Base-by-base conservation (phyloP, 1,140 invertebrate species). In the Drosophila ironensis region DNA sequence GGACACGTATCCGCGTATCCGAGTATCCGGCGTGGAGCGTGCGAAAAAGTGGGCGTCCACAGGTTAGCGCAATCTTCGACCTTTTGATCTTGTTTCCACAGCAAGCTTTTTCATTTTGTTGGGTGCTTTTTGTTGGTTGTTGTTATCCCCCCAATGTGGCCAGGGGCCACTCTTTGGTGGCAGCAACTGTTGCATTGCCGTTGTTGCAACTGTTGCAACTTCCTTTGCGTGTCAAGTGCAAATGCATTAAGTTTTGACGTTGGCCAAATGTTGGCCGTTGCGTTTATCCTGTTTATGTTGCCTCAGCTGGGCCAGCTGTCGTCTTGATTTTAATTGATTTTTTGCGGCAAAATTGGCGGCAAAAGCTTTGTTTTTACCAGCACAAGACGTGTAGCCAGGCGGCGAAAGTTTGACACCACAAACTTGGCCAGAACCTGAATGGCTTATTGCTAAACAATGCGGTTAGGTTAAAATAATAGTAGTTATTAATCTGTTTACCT, bases 171-270 rank as follows among this genome's bases (percentile, higher is more conserved):
- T 50, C 37, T 70, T 70, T 38, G 67, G 38, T 51, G 47, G 48
- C 38, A 33, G 72, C 54, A 72, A 72, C 37, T 57, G 54, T 52
- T 71, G 60, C 25, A 27, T 12, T 48, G 46, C 38, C 54, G 52
- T n/a, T 61, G 42, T 45, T 52, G 67, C 44, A 57, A 50, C 44
- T 69, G 69, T 54, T 53, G 70, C 80, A 75, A 78, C 80, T 86
- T 86, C 80, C 80, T 86, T 86, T 86, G 80, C 80, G 80, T 86
- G 80, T 70, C 80, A 86, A 86, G 80, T 80, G 80, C 72, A 86
- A 86, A 86, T 86, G 80, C 74, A 86, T 86, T 86, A 86, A 66
- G 60, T 61, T 80, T 86, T 72, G 82, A 75, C 57, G 70, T 86
- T 80, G 66, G 60, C 81, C 74, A 67, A 82, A 71, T 73, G 80